A percentile compares a stretch with the other conserved stretches of the same genome.
phyloP scores from a whole-genome alignment of 2,113 vertebrate genomes.

The Caloenas nicobarica region DNA sequence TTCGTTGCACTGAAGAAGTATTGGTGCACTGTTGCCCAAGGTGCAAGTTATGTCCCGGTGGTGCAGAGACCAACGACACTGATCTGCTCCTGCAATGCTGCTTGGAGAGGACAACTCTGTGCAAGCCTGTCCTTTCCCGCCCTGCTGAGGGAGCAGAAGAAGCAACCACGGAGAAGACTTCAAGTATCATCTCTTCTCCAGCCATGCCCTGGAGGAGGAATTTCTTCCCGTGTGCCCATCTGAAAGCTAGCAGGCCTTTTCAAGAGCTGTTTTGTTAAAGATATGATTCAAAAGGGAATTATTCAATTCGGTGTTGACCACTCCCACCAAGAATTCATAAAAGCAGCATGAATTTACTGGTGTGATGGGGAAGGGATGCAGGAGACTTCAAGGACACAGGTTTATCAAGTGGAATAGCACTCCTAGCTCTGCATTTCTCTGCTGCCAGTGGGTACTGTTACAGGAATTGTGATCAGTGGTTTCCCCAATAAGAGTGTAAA shows the following conservation, averaged over 20 bases:
- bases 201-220: not conserved
- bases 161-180: rapidly evolving
- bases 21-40: not conserved
- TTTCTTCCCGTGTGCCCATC: not conserved
- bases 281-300: conserved; percentile 16
- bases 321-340: conserved; percentile 14
- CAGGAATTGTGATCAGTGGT: not conserved
- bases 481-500: not conserved
- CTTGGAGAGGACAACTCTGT: not conserved
- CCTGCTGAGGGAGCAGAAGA: not conserved
- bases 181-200: not conserved
- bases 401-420: not conserved
- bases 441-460: not conserved
- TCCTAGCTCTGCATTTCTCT: not conserved
- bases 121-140: not conserved
- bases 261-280: not conserved
- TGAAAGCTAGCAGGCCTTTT: not conserved
- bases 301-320: not conserved
- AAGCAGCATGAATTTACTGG: not conserved
- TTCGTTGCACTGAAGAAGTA: rapidly evolving
- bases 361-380: not conserved
- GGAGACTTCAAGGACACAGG: not conserved
- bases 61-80: rapidly evolving
- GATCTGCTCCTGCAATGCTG: not conserved
- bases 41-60: not conserved